phyloP scores from a whole-genome alignment of 2,113 vertebrate genomes.

The Brachionichthys hirsutus region DNA sequence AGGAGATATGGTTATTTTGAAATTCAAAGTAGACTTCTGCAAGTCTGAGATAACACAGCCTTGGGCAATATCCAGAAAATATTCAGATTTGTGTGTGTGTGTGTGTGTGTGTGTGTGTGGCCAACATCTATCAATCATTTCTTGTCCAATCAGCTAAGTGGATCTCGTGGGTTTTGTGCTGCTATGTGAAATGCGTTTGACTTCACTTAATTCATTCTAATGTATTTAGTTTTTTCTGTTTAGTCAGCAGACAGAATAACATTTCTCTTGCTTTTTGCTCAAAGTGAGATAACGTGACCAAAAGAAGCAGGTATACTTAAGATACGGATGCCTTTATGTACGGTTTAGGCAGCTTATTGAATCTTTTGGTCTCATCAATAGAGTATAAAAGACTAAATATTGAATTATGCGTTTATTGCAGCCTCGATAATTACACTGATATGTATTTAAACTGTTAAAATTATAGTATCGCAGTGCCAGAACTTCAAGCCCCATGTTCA shows the following conservation, averaged over 20 bases:
- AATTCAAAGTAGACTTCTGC: conserved; percentile 64
- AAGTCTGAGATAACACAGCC: conserved; percentile 57
- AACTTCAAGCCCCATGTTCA: no score
- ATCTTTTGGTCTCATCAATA: no score
- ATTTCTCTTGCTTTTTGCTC: conserved; percentile 20
- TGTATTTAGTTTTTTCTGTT: conserved; percentile 33
- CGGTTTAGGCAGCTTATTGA: no score
- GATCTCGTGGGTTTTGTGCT: conserved; percentile 31
- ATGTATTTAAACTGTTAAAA: no score
- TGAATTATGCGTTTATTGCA: no score
- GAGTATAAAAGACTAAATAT: no score
- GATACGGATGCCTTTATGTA: no score
- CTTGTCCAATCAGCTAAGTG: conserved; percentile 65
- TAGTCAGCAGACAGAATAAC: conserved; percentile 43
- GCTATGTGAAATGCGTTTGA: conserved; percentile 15
- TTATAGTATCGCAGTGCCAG: no score
- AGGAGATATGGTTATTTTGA: conserved; percentile 53
- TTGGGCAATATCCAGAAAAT: conserved; percentile 42
- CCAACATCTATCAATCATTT: conserved; percentile 63
- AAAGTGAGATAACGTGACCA: conserved; percentile 4
- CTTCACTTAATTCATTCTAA: conserved; percentile 42
- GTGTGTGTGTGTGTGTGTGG: conserved; percentile 20
- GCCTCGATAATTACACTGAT: no score
- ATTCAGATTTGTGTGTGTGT: conserved; percentile 32
- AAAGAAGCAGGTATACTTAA: conserved; percentile 1